These are phyloP conservation scores for Heliconius sara DNA, from an alignment of 2,888 invertebrate genomes.

Conservation along the genomic window DNA sequence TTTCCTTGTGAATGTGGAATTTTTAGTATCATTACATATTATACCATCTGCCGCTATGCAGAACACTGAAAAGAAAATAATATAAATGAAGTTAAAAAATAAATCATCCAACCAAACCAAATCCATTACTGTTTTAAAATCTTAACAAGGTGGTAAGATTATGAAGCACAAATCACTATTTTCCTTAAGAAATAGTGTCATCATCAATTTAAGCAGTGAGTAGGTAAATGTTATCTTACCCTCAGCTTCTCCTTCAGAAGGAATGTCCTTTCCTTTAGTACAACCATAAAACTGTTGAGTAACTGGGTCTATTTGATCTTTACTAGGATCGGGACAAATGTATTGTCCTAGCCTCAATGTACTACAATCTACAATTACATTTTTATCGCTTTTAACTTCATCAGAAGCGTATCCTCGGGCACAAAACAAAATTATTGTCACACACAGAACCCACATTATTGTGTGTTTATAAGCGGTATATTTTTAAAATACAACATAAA, in stretches of 20 bases:
- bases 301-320: conserved; percentile 91
- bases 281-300: conserved; percentile 95
- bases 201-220: neutral
- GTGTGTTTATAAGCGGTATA: conserved; percentile 49
- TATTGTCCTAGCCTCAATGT: conserved; percentile 91
- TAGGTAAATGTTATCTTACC: conserved; percentile 75
- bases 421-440: conserved; percentile 47
- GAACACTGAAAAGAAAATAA: conserved; percentile 82
- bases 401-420: conserved; percentile 60
- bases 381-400: conserved; percentile 64
- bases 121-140: neutral
- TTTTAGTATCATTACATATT: conserved; percentile 90
- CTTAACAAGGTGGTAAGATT: neutral
- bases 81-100: neutral
- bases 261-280: conserved; percentile 76
- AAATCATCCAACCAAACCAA: neutral
- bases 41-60: conserved; percentile 94
- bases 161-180: neutral
- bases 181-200: neutral
- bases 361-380: conserved; percentile 85
- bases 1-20: conserved; percentile 91
- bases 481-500: neutral
- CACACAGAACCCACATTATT: conserved; percentile 26
- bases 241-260: conserved; percentile 90
- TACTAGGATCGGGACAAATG: conserved; percentile 90